Percentiles rank a stretch among this genome's conserved stretches.
Conservation (phyloP, 2,797 vertebrate genomes). For the Coccyzus lansbergi region DNA sequence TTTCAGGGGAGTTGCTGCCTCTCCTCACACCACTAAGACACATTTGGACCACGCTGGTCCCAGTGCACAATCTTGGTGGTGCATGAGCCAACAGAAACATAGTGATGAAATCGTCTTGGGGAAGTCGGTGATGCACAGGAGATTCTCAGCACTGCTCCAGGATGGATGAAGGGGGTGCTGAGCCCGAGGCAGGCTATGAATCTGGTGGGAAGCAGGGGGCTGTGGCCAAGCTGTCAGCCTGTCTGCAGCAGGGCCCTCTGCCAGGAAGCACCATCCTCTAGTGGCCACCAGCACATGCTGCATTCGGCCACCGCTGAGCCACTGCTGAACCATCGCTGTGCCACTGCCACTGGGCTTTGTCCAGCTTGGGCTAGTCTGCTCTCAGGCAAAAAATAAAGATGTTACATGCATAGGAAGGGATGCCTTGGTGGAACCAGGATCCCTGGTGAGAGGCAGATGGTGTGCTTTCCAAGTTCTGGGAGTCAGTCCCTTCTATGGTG, state of each 20-base stretch:
- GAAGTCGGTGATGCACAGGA: fast-evolving
- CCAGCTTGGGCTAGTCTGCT: background rate
- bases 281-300: background rate
- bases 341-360: background rate
- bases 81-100: fast-evolving
- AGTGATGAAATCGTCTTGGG: fast-evolving
- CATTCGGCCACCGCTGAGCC: background rate
- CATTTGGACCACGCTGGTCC: background rate
- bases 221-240: background rate
- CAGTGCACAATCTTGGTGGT: background rate
- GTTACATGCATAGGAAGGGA: fast-evolving
- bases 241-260: background rate
- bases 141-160: background rate
- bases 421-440: background rate
- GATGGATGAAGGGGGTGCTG: background rate
- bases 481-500: background rate
- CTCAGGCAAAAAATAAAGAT: background rate
- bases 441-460: background rate
- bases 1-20: background rate
- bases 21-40: background rate
- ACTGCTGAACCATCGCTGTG: fast-evolving
- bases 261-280: conserved; percentile 60
- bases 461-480: background rate
- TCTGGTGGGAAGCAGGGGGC: background rate
- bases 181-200: background rate